Percentiles rank a stretch among this genome's conserved stretches.
Evolutionary conservation across 2,797 vertebrate genomes (phyloP).

Genomic region (Rhabdomys pumilio): DNA sequence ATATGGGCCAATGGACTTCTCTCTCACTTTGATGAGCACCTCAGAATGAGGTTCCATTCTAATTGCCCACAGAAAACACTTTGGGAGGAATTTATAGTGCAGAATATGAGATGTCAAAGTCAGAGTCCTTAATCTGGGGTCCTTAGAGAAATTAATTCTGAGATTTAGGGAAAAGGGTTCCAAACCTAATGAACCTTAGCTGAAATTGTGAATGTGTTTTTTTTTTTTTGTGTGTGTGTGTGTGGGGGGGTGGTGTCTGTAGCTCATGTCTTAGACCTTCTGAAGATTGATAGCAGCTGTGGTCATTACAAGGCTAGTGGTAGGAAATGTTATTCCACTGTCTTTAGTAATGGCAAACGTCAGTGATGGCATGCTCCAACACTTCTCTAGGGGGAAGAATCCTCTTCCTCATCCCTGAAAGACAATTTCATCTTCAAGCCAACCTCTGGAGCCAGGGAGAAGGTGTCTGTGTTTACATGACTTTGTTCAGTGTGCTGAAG

Average conservation of each 20-base stretch:
- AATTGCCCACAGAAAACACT: not conserved
- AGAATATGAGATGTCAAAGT: not conserved
- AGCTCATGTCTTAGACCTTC: not conserved
- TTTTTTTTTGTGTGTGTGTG: not conserved
- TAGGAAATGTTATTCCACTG: not conserved
- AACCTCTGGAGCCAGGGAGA: not conserved
- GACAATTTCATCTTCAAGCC: conserved; percentile 9
- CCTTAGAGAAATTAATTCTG: not conserved
- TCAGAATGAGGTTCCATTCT: not conserved
- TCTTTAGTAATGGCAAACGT: not conserved
- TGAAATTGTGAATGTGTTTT: conserved; percentile 7
- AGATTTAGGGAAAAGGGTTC: not conserved
- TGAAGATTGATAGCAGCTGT: not conserved
- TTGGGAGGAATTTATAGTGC: not conserved
- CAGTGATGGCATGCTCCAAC: not conserved
- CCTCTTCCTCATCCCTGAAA: not conserved
- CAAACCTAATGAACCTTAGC: not conserved
- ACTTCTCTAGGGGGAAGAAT: not conserved
- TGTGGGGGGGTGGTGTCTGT: not conserved
- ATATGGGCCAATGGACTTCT: not conserved
- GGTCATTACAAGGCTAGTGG: not conserved
- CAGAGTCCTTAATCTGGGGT: not conserved
- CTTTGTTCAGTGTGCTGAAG: not conserved
- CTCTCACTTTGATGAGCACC: not conserved
- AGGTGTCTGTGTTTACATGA: not conserved